A percentile compares a stretch with the other conserved stretches of the same genome.
Conservation (phyloP, 2,888 invertebrate genomes). For the Netelia inedita region DNA sequence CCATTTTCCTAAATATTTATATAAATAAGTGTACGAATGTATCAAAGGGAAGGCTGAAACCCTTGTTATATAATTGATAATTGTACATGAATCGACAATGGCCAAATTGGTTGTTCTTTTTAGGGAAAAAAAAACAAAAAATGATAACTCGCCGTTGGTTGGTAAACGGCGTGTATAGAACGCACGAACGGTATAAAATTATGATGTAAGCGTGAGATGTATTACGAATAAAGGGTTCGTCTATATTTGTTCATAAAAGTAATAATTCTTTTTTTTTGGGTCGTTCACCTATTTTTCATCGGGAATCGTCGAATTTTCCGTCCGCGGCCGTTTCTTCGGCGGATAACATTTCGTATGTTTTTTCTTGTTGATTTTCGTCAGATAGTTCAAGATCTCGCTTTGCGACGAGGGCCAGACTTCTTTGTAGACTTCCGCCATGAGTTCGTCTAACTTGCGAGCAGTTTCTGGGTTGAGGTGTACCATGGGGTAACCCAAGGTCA, state of each 20-base stretch:
- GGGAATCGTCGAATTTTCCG: slow-evolving; percentile 32
- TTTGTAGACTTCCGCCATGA: slow-evolving; percentile 71
- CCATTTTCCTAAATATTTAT: not conserved
- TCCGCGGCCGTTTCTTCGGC: slow-evolving; percentile 27
- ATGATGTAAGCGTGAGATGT: slow-evolving; percentile 37
- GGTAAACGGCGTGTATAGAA: slow-evolving; percentile 6
- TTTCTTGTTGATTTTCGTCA: slow-evolving; percentile 34
- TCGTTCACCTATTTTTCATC: slow-evolving; percentile 23
- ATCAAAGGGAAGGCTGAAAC: not conserved
- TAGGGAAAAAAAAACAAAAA: slow-evolving; percentile 3
- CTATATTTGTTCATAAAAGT: slow-evolving; percentile 60
- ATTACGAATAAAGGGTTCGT: slow-evolving; percentile 55
- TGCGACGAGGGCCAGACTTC: slow-evolving; percentile 72
- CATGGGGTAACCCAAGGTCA: slow-evolving; percentile 69
- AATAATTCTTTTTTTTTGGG: not conserved
- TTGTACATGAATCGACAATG: not conserved
- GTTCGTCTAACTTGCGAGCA: slow-evolving; percentile 67
- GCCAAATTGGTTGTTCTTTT: slow-evolving; percentile 31
- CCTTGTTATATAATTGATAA: slow-evolving; percentile 1
- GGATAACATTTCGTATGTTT: slow-evolving; percentile 52
- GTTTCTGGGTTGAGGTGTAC: slow-evolving; percentile 71
- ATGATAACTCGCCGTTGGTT: slow-evolving; percentile 43
- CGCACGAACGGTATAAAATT: slow-evolving; percentile 20
- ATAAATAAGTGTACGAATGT: slow-evolving; percentile 2
- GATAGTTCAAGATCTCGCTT: slow-evolving; percentile 48